Evolutionary conservation across 1,140 invertebrate genomes (phyloP).

Genomic region (Catajapyx aquilonaris): DNA sequence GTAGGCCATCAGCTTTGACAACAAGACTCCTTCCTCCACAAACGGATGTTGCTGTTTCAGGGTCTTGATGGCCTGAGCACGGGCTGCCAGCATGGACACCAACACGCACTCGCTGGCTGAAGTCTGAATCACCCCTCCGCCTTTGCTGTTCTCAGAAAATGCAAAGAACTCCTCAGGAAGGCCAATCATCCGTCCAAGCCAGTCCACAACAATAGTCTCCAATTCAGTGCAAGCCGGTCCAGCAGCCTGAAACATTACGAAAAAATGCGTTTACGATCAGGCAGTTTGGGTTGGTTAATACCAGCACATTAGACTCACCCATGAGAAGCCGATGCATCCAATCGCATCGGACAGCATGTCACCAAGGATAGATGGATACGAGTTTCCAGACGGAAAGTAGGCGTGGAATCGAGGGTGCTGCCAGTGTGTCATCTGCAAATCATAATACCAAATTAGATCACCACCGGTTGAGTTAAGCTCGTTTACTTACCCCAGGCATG

Average conservation of each 20-base stretch:
- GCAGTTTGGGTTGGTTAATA: conserved; percentile 6
- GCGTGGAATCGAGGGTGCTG: conserved; percentile 97
- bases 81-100: conserved; percentile 82
- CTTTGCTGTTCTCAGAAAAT: conserved; percentile 27
- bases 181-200: conserved; percentile 65
- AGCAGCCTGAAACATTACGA: conserved; percentile 45
- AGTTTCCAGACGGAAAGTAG: conserved; percentile 96
- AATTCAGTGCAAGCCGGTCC: conserved; percentile 94
- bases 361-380: conserved; percentile 91
- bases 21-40: conserved; percentile 78
- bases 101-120: conserved; percentile 95
- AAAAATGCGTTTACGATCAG: conserved; percentile 1
- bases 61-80: conserved; percentile 76
- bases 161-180: conserved; percentile 28
- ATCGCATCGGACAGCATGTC: conserved; percentile 92
- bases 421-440: conserved; percentile 81
- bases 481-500: conserved; percentile 69
- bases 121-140: conserved; percentile 72
- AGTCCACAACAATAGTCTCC: conserved; percentile 90
- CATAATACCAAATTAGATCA: neutral
- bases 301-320: conserved; percentile 38
- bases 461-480: neutral
- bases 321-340: conserved; percentile 95
- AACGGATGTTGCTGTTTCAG: conserved; percentile 75
- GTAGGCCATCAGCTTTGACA: conserved; percentile 91